phyloP scores from a whole-genome alignment of 2,888 invertebrate species.

The Drosophila trichaetosa region DNA sequence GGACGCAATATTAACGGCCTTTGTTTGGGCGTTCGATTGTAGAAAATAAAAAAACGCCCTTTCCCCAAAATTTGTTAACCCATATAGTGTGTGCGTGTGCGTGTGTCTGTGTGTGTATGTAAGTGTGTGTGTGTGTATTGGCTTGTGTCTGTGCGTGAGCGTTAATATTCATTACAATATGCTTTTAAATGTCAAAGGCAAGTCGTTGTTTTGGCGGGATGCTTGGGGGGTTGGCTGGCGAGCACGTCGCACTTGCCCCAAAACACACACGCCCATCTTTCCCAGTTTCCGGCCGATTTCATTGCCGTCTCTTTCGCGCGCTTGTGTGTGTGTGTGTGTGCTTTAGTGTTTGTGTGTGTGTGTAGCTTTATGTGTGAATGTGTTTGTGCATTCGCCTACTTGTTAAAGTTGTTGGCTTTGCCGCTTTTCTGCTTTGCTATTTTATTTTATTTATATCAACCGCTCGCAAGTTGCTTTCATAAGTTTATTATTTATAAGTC shows the following conservation, averaged over 20 bases:
- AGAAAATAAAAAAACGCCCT: background rate
- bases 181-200: slow-evolving; percentile 62
- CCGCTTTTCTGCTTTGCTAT: slow-evolving; percentile 43
- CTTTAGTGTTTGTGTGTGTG: slow-evolving; percentile 16
- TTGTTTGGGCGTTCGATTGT: slow-evolving; percentile 16
- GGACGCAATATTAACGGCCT: slow-evolving; percentile 13
- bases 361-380: slow-evolving; percentile 43
- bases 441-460: slow-evolving; percentile 55
- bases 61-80: background rate
- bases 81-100: background rate
- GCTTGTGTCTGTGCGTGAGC: slow-evolving; percentile 28
- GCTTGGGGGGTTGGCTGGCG: background rate
- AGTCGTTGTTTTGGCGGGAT: slow-evolving; percentile 8
- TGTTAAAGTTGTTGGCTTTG: slow-evolving; percentile 38
- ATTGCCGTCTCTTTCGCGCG: slow-evolving; percentile 25
- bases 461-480: slow-evolving; percentile 56
- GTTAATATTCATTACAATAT: slow-evolving; percentile 69
- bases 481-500: slow-evolving; percentile 78
- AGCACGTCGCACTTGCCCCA: slow-evolving; percentile 18
- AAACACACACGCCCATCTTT: slow-evolving; percentile 12
- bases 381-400: slow-evolving; percentile 44
- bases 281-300: slow-evolving; percentile 42
- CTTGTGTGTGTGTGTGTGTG: slow-evolving; percentile 5
- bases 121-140: background rate
- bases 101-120: background rate